These are phyloP conservation scores for Erpobdella octoculata DNA, from an alignment of 2,888 invertebrate species.

Conservation along the genomic window DNA sequence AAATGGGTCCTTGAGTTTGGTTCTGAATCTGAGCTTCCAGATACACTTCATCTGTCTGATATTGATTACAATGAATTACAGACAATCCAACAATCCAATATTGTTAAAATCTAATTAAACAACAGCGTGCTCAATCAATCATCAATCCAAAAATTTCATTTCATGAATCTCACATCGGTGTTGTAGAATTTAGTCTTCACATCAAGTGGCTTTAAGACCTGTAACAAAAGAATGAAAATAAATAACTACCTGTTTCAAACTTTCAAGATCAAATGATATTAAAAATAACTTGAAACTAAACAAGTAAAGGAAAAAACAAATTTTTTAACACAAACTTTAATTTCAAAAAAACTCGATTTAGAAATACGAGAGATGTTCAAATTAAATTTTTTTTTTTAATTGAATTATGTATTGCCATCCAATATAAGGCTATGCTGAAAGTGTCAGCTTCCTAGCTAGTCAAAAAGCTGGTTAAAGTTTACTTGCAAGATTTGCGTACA, in stretches of 20 bases:
- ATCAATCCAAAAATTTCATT: not conserved
- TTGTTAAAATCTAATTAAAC: not conserved
- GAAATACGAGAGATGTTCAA: too few relatives aligned
- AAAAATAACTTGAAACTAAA: not conserved
- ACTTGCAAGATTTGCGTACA: too few relatives aligned
- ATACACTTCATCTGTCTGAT: slow-evolving; percentile 63
- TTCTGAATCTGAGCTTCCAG: slow-evolving; percentile 78
- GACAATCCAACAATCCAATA: not conserved
- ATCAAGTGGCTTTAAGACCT: slow-evolving; percentile 92
- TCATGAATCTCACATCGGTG: slow-evolving; percentile 62
- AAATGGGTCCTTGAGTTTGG: slow-evolving; percentile 82
- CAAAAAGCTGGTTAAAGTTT: too few relatives aligned
- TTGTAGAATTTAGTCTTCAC: slow-evolving; percentile 97
- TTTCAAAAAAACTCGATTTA: too few relatives aligned
- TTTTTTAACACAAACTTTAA: not conserved
- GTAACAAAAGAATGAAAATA: slow-evolving; percentile 43
- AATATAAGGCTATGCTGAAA: too few relatives aligned
- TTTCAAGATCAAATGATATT: not conserved
- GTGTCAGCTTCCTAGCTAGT: too few relatives aligned
- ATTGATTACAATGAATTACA: not conserved
- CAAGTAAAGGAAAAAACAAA: not conserved
- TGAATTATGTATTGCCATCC: too few relatives aligned
- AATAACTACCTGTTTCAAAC: not conserved
- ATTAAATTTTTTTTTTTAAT: too few relatives aligned
- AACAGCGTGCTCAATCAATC: not conserved